A percentile compares a stretch with the other conserved stretches of the same genome.
These are phyloP conservation scores for Protobothrops flavoviridis DNA, from an alignment of 2,113 vertebrate genomes.

Conservation along the genomic window DNA sequence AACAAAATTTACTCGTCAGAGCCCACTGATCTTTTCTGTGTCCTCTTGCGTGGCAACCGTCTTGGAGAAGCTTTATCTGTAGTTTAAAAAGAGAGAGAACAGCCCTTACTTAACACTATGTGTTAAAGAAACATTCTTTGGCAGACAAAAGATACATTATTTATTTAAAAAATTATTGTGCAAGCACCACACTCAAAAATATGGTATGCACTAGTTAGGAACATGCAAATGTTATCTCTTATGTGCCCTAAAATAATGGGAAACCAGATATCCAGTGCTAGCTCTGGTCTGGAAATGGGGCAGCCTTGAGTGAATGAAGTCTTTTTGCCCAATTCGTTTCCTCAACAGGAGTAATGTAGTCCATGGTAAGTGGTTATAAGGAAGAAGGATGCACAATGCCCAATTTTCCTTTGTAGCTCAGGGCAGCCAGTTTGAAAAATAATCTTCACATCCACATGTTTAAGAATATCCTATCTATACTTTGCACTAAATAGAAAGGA, in stretches of 20 bases:
- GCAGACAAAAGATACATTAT: not conserved
- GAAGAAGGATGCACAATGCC: not conserved
- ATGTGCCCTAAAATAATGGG: not conserved
- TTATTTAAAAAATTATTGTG: not conserved
- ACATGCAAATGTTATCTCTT: not conserved
- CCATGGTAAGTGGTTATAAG: not conserved
- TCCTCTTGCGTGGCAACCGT: constrained; percentile 91
- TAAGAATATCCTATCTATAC: not conserved
- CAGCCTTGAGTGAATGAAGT: not conserved
- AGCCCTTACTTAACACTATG: not conserved
- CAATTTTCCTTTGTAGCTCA: not conserved
- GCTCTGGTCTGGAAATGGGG: not conserved
- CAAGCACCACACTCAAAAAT: not conserved
- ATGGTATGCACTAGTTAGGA: not conserved
- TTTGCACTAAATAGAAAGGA: not conserved
- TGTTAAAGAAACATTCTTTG: not conserved
- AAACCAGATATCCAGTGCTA: not conserved
- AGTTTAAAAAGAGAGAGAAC: constrained; percentile 16
- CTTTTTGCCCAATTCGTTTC: not conserved
- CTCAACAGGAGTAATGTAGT: not conserved
- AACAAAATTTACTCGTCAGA: constrained; percentile 91
- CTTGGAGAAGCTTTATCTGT: constrained; percentile 95
- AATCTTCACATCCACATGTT: not conserved
- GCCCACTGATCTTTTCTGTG: constrained; percentile 92
- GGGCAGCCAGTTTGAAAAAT: not conserved